Conservation (phyloP, 2,888 invertebrate genomes). For the Caenorhabditis plicata region DNA sequence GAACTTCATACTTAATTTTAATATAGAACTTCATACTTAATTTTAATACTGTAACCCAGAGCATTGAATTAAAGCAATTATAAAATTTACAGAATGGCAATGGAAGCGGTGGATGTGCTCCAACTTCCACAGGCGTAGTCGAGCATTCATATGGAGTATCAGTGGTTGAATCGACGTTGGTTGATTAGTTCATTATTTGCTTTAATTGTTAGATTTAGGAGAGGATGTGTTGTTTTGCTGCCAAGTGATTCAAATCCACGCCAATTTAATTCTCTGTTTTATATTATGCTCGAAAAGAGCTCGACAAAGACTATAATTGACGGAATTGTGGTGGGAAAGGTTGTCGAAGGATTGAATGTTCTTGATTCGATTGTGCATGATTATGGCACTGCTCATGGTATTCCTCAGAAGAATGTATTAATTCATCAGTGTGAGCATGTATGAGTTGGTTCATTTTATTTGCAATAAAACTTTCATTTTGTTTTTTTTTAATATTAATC, state of each 20-base stretch:
- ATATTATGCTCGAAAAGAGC: conserved; percentile 19
- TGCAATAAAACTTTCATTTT: background rate
- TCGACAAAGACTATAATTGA: conserved; percentile 12
- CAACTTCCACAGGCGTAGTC: conserved; percentile 7
- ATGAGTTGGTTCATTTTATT: conserved; percentile 1
- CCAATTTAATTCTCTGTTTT: conserved; percentile 21
- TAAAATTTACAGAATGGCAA: no score
- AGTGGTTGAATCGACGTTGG: conserved; percentile 15
- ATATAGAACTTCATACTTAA: no score
- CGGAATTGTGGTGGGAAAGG: conserved; percentile 23
- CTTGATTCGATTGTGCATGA: conserved; percentile 17
- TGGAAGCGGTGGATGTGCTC: conserved; percentile 23
- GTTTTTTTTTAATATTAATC: background rate
- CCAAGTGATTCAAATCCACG: conserved; percentile 18
- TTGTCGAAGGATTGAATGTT: conserved; percentile 21
- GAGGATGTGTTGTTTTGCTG: conserved; percentile 21
- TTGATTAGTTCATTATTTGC: background rate
- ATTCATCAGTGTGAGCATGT: conserved; percentile 27
- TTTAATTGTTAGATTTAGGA: background rate
- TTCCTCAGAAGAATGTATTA: conserved; percentile 7
- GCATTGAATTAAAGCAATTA: no score
- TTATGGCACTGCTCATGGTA: conserved; percentile 20
- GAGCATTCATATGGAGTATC: conserved; percentile 11
- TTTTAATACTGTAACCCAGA: no score
- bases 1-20: no score